Conservation (phyloP, 2,888 invertebrate species). For the Parasteatoda lunata region DNA sequence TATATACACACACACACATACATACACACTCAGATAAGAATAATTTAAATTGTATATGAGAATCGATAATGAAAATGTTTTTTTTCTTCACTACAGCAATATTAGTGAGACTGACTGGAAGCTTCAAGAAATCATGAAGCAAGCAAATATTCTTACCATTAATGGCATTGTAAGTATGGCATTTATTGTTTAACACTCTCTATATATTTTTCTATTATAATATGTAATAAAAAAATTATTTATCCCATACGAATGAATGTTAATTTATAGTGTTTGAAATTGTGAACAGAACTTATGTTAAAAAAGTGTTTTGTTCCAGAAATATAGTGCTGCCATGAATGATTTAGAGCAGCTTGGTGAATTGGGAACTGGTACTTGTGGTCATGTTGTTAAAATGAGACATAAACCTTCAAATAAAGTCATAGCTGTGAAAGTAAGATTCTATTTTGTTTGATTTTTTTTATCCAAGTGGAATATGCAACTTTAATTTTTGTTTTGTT, state of each 20-base stretch:
- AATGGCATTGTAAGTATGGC: constrained; percentile 78
- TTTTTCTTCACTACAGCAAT: constrained; percentile 25
- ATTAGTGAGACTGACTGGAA: constrained; percentile 80
- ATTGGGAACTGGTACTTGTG: constrained; percentile 95
- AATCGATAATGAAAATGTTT: not conserved
- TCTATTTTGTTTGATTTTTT: not conserved
- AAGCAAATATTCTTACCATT: constrained; percentile 91
- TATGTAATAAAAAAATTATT: not conserved
- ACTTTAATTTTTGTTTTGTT: no score
- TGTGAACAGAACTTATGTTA: not conserved
- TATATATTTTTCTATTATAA: not conserved
- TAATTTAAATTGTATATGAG: not conserved
- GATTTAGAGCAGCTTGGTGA: constrained; percentile 80
- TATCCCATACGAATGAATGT: no score
- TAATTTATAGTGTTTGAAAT: not conserved
- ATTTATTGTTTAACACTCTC: not conserved
- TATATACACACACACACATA: no score
- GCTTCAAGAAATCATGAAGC: constrained; percentile 93
- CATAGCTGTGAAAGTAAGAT: constrained; percentile 91
- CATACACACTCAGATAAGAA: no score
- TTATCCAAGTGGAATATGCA: not conserved
- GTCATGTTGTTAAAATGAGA: constrained; percentile 97
- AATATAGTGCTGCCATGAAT: constrained; percentile 86
- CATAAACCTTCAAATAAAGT: constrained; percentile 89
- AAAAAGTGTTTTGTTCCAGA: constrained; percentile 73